phyloP scores from a whole-genome alignment of 2,797 vertebrate genomes.

The Spatula clypeata region DNA sequence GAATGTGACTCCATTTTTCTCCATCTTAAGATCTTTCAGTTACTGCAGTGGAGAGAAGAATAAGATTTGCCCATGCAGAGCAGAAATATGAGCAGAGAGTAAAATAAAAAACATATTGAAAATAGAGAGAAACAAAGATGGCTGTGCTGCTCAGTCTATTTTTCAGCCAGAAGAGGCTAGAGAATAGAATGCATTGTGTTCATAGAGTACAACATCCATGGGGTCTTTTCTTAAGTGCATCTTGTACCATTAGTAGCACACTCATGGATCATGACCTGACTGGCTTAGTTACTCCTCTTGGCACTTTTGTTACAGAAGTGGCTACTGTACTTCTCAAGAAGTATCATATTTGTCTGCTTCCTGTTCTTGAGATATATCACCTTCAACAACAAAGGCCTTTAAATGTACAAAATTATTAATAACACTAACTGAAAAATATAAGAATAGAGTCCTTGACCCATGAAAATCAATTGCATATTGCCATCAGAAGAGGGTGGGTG shows the following conservation, averaged over 20 bases:
- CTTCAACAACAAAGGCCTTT: background rate
- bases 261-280: background rate
- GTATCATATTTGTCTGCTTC: background rate
- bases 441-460: background rate
- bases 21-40: background rate
- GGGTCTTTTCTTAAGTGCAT: background rate
- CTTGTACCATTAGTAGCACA: background rate
- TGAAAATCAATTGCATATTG: background rate
- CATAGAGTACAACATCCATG: background rate
- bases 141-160: background rate
- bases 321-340: background rate
- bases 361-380: background rate
- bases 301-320: background rate
- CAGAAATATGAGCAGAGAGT: background rate
- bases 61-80: fast-evolving
- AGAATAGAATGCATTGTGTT: background rate
- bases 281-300: background rate
- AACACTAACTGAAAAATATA: background rate
- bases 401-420: background rate
- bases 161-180: background rate
- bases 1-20: background rate
- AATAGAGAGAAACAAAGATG: background rate
- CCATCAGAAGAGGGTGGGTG: fast-evolving
- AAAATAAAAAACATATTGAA: background rate
- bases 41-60: background rate